These are phyloP conservation scores for Nematopogon swammerdamellus DNA, from an alignment of 2,888 invertebrate species.

Conservation along the genomic window DNA sequence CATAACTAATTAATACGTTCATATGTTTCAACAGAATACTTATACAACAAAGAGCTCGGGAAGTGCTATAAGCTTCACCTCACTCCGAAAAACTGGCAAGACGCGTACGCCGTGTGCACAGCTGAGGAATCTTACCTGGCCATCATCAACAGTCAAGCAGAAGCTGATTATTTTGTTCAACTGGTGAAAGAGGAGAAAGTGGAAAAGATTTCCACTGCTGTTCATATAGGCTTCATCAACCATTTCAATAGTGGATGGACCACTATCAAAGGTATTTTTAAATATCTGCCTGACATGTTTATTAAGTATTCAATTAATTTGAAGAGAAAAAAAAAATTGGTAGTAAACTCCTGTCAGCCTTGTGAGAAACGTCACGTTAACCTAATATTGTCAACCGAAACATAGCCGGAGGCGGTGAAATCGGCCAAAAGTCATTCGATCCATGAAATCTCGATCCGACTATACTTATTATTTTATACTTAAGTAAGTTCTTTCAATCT, in stretches of 20 bases:
- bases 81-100: slow-evolving; percentile 27
- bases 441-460: too few species aligned
- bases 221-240: slow-evolving; percentile 14
- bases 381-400: too few species aligned
- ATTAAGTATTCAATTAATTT: background rate
- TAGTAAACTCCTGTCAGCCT: too few species aligned
- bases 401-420: too few species aligned
- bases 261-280: slow-evolving; percentile 23
- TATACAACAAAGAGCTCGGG: slow-evolving; percentile 18
- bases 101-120: slow-evolving; percentile 26
- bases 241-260: slow-evolving; percentile 19
- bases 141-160: slow-evolving; percentile 25
- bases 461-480: too few species aligned
- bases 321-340: too few species aligned
- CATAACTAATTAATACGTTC: background rate
- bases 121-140: slow-evolving; percentile 24
- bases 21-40: slow-evolving; percentile 21
- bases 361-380: too few species aligned
- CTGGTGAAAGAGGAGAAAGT: too few species aligned
- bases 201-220: too few species aligned
- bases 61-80: slow-evolving; percentile 36
- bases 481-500: too few species aligned
- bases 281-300: slow-evolving; percentile 4
- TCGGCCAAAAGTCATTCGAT: too few species aligned
- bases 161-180: slow-evolving; percentile 21